Evolutionary conservation across 2,888 invertebrate genomes (phyloP), one percentile per base, ranked within the genome.

Genomic region (Noctua comes): DNA sequence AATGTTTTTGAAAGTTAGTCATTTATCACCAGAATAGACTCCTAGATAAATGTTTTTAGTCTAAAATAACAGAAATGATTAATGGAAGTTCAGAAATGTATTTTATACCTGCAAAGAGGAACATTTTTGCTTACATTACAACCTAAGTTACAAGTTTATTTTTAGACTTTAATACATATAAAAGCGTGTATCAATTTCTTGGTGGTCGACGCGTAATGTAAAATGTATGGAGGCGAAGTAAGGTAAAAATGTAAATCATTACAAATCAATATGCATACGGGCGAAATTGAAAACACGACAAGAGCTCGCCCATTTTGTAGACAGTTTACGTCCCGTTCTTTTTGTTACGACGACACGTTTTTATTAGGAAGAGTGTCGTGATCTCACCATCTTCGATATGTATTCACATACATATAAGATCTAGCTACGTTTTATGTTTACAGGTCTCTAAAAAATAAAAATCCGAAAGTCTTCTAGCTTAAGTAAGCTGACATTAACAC

Each of bases 281-380:
- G 18, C 66, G 72, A 75, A 84, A 85, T 86, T 77, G 86, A 70
- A 85, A 81, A 84, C 74, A 75, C 74, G 82, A 73, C 82, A 65
- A 72, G 36, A 76, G 27, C 68, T 85, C 71, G 18, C 74, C 68
- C 65, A 62, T 77, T 85, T 82, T 72, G 77, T 85, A 66, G 54
- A 66, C 57, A 54, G n/a, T 72, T 85, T 72, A 85, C 68, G 59
- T 57, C 18, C 69, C 70, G 70, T 70, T 62, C 70, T 68, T 66
- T 84, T 84, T 62, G 70, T 62, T 83, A 64, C 84, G 51, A 43
- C 77, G 71, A 73, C 84, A 82, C 79, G 8, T 46, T 70, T 78
- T 66, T 82, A 73, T 84, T 84, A 84, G 51, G 7, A 77, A 59
- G 36, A 65, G 65, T 73, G 36, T 59, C 36, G 43, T 65, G 57